Percentiles rank a stretch among this genome's conserved stretches.
phyloP scores from a whole-genome alignment of 2,797 vertebrate species.

The Cuniculus paca region DNA sequence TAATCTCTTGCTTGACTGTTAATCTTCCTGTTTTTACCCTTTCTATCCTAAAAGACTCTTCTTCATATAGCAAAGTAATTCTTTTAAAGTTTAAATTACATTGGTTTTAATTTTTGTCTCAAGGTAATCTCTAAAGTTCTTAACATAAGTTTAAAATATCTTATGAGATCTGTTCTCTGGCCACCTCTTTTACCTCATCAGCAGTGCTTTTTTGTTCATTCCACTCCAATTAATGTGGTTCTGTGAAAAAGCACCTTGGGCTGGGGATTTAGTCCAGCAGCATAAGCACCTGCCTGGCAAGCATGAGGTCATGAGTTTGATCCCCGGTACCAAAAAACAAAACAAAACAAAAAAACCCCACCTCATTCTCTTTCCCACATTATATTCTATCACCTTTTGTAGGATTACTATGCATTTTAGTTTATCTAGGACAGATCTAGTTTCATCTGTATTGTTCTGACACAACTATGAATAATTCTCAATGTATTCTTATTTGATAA shows the following conservation, averaged over 20 bases:
- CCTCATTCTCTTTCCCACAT: neutral
- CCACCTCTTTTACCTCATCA: neutral
- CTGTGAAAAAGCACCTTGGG: no score
- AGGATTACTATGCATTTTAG: neutral
- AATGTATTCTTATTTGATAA: slow-evolving; percentile 36
- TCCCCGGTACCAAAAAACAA: no score
- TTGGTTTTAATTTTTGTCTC: slow-evolving; percentile 37
- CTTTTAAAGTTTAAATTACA: slow-evolving; percentile 36
- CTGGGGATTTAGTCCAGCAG: no score
- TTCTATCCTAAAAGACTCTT: neutral
- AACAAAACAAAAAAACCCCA: no score
- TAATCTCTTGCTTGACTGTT: neutral
- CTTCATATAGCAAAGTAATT: neutral
- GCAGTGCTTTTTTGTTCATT: neutral
- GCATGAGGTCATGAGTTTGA: no score
- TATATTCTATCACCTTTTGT: neutral
- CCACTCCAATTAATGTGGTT: neutral
- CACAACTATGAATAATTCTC: slow-evolving; percentile 33
- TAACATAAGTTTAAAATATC: neutral
- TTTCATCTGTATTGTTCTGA: slow-evolving; percentile 28
- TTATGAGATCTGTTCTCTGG: neutral
- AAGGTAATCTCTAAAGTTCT: neutral
- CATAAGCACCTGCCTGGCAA: no score
- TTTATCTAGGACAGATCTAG: slow-evolving; percentile 11
- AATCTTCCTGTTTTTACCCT: neutral